Conservation (phyloP, 1,140 invertebrate genomes). For the Drosophila triauraria region DNA sequence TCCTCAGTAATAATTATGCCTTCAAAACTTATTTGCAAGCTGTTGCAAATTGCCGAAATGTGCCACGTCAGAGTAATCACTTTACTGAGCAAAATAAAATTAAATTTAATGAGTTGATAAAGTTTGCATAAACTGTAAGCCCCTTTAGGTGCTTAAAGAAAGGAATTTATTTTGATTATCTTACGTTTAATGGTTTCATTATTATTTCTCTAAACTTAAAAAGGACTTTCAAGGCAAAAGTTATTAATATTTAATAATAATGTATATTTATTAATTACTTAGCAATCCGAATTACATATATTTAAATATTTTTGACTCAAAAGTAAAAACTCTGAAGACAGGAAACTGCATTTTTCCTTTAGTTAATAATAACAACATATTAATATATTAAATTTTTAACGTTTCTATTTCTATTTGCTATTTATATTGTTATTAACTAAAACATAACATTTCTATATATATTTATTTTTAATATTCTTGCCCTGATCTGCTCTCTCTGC, state of each 20-base stretch:
- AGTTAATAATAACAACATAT: not conserved
- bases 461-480: not conserved
- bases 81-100: constrained; percentile 11
- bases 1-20: constrained; percentile 2
- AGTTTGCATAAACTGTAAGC: not conserved
- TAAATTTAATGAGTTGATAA: constrained; percentile 14
- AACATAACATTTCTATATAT: too few species aligned
- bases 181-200: too few species aligned
- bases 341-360: not conserved
- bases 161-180: not conserved
- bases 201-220: too few species aligned
- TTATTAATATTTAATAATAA: too few species aligned
- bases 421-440: too few species aligned
- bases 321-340: too few species aligned
- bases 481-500: not conserved
- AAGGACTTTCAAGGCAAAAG: too few species aligned
- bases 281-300: too few species aligned
- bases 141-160: not conserved
- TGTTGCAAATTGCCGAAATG: constrained; percentile 15
- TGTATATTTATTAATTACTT: too few species aligned
- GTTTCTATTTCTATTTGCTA: too few species aligned
- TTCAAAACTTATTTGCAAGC: constrained; percentile 9
- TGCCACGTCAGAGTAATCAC: constrained; percentile 8
- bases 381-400: not conserved
- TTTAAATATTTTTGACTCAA: too few species aligned